Evolutionary conservation across 2,113 vertebrate genomes (phyloP).

Genomic region (Siphamia tubifer): DNA sequence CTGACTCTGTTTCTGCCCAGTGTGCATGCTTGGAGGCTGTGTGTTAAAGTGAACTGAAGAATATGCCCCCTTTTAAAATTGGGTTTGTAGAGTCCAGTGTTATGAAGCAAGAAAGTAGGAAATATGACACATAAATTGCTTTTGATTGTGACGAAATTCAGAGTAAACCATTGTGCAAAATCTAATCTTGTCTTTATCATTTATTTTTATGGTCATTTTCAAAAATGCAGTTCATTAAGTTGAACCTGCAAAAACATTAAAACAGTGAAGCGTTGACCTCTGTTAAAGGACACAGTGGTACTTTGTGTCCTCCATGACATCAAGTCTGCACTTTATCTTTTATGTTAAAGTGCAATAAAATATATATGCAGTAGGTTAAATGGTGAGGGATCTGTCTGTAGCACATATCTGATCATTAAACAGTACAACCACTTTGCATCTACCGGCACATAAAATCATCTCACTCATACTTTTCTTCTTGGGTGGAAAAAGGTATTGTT

Average conservation of each 20-base stretch:
- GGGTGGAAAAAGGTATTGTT: background rate
- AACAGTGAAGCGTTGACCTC: background rate
- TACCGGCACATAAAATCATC: background rate
- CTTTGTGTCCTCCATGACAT: constrained; percentile 1
- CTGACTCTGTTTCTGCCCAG: constrained; percentile 15
- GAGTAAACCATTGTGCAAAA: background rate
- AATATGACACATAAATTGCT: background rate
- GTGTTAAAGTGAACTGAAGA: background rate
- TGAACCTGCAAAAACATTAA: background rate
- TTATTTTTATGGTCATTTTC: background rate
- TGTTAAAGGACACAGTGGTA: constrained; percentile 1
- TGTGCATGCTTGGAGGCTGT: background rate
- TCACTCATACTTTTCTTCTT: background rate
- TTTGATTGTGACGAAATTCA: background rate
- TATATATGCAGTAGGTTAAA: background rate
- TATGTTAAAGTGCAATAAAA: background rate
- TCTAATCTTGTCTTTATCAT: background rate
- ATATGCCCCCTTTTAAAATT: background rate
- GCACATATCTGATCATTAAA: background rate
- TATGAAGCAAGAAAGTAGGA: background rate
- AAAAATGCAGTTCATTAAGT: background rate
- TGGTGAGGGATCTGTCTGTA: background rate
- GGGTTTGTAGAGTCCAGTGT: background rate
- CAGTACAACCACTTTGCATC: background rate
- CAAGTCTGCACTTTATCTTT: background rate